Conservation (phyloP, 2,888 invertebrate genomes). For the Prosapia bicincta region DNA sequence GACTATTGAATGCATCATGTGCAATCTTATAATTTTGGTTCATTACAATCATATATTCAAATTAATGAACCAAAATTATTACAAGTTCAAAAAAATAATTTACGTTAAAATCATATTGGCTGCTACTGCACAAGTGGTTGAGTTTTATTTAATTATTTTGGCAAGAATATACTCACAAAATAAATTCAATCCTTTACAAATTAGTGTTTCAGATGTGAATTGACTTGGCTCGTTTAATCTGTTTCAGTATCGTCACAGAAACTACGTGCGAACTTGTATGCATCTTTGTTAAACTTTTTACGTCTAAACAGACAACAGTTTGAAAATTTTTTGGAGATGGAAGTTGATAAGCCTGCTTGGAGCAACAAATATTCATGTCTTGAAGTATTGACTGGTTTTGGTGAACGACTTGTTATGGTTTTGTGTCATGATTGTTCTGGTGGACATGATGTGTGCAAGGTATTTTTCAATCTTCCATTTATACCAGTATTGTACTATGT, state of each 20-base stretch:
- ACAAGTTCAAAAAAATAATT: too few species aligned
- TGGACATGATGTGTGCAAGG: conserved; percentile 83
- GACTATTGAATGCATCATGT: too few species aligned
- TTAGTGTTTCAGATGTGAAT: background rate
- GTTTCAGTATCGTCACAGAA: conserved; percentile 73
- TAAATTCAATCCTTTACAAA: background rate
- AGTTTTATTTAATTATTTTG: background rate
- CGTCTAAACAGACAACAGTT: conserved; percentile 60
- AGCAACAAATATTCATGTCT: conserved; percentile 14
- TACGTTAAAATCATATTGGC: too few species aligned
- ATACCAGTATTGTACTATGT: too few species aligned
- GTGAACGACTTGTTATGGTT: conserved; percentile 75
- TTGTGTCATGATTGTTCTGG: conserved; percentile 84
- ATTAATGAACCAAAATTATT: too few species aligned
- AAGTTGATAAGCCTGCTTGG: background rate
- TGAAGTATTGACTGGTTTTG: conserved; percentile 54
- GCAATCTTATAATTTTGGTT: too few species aligned
- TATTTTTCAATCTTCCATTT: too few species aligned
- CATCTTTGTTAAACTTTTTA: conserved; percentile 74
- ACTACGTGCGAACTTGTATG: conserved; percentile 81
- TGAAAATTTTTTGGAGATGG: background rate
- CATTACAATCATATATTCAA: too few species aligned
- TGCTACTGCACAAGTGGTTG: too few species aligned
- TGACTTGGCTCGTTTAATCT: background rate
- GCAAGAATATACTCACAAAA: background rate